Evolutionary conservation across 2,888 invertebrate genomes (phyloP), one percentile per base, ranked within the genome.

Genomic region (Drosophila nr. perissopoda): DNA sequence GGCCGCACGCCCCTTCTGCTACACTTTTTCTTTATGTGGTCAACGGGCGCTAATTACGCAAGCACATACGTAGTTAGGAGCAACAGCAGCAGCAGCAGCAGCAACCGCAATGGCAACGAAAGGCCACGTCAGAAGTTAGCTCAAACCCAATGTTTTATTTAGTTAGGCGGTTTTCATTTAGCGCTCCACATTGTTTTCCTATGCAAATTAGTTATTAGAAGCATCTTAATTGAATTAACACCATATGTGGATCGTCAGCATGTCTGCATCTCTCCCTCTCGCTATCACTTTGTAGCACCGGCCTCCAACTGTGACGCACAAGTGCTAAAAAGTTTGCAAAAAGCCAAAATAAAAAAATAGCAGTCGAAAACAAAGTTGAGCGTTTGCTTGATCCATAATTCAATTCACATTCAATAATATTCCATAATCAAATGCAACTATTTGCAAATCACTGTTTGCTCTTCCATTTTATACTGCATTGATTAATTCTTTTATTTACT

Each of bases 181-280:
- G 88, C 88, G 73, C 68, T 76, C 56, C 69, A 80, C 71, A 73
- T 80, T 82, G 78, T 78, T 82, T 76, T 72, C 78, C 71, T 88
- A 79, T 81, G 82, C 75, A 75, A 80, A 83, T 86, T 80, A 82
- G 74, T 83, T 87, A 81, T 82, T 83, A 76, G 70, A 60, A 54
- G 48, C 70, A 70, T 77, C 83, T 69, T 87, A 87, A 87, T 89
- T 87, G 38, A 89, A 89, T 89, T 87, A 89, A 87, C 87, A 87
- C 87, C 63, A 71, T 68, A 67, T 73, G 51, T 66, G 38, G 53
- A 56, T 31, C 63, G 65, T 34, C 62, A 63, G 48, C 51, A 40
- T n/a, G 45, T 33, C 16, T 66, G 40, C 51, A 62, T 59, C 54
- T 29, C 7, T 36, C 7, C 61, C 57, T 29, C 10, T 34, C 5